Conservation (phyloP, 2,113 vertebrate species). For the Xenopus laevis region DNA sequence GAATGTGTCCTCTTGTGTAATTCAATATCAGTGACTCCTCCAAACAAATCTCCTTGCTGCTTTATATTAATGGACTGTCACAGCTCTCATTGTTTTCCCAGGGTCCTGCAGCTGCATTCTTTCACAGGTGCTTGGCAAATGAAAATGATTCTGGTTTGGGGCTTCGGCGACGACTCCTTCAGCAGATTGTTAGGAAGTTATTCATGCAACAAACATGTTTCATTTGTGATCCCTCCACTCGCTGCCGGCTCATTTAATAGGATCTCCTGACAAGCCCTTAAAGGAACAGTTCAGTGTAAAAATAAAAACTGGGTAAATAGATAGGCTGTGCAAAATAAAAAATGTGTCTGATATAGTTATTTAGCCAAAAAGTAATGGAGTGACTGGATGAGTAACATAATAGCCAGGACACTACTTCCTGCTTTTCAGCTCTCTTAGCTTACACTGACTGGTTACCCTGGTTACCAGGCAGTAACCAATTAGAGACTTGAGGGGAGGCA, state of each 20-base stretch:
- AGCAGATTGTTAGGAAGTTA: constrained; percentile 57
- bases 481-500: no score
- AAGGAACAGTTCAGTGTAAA: no score
- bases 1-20: constrained; percentile 58
- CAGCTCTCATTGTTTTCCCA: constrained; percentile 66
- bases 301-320: no score
- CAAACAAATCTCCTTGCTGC: constrained; percentile 67
- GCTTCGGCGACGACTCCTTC: constrained; percentile 62
- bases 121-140: constrained; percentile 93
- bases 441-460: no score
- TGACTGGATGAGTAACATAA: no score
- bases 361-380: no score
- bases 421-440: no score
- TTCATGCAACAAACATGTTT: constrained; percentile 53
- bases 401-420: no score
- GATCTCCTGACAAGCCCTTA: constrained; percentile 12
- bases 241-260: background rate
- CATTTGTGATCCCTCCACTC: constrained; percentile 34
- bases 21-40: constrained; percentile 59
- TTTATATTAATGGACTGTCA: constrained; percentile 71
- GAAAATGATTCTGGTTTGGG: constrained; percentile 65
- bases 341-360: no score
- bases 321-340: no score
- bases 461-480: no score
- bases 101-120: constrained; percentile 80